Evolutionary conservation across 2,113 vertebrate genomes (phyloP).

Genomic region (Pelmatolapia mariae): DNA sequence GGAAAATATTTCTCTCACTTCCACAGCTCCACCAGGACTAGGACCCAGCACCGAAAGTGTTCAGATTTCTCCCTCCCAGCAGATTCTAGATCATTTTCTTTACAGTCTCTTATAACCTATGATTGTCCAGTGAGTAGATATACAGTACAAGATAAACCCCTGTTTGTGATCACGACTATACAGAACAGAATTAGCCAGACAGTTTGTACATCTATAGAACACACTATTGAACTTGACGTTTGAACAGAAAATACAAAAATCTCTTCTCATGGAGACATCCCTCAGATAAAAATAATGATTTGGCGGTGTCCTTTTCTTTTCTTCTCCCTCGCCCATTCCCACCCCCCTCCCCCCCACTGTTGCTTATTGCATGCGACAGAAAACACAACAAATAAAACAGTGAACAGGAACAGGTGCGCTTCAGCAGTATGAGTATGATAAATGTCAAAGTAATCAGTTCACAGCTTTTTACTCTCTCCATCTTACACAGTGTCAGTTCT

Average conservation of each 20-base stretch:
- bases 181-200: constrained; percentile 69
- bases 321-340: neutral
- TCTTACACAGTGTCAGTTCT: constrained; percentile 92
- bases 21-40: constrained; percentile 39
- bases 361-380: constrained; percentile 77
- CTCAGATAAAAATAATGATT: constrained; percentile 64
- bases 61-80: constrained; percentile 23
- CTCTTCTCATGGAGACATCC: constrained; percentile 58
- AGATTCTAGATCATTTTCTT: constrained; percentile 51
- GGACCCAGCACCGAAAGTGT: constrained; percentile 47
- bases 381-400: constrained; percentile 70
- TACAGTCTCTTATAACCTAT: constrained; percentile 56
- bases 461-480: constrained; percentile 68
- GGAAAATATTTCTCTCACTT: constrained; percentile 39
- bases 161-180: constrained; percentile 69
- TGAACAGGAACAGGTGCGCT: constrained; percentile 57
- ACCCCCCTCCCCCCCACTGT: neutral
- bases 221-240: constrained; percentile 68
- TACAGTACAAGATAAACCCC: constrained; percentile 75
- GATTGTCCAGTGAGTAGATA: constrained; percentile 73
- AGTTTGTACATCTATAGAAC: constrained; percentile 73
- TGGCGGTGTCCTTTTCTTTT: constrained; percentile 41
- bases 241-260: constrained; percentile 65
- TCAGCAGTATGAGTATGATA: constrained; percentile 49
- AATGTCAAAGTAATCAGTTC: constrained; percentile 64